These are phyloP conservation scores for Sebastes vulpes DNA, from an alignment of 2,797 vertebrate species.

Conservation along the genomic window DNA sequence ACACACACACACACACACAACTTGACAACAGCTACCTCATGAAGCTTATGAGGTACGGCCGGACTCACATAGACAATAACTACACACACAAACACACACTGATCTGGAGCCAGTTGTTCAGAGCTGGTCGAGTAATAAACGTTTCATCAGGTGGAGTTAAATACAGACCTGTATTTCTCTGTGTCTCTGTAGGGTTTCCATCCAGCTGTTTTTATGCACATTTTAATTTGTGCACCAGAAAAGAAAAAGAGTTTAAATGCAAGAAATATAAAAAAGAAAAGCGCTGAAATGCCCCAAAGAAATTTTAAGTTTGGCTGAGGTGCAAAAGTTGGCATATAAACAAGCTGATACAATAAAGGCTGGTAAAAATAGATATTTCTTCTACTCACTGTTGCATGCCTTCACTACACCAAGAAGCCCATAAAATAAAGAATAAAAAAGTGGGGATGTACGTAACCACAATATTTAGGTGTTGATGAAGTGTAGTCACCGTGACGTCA, in stretches of 20 bases:
- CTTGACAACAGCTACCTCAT: background rate
- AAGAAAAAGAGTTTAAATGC: background rate
- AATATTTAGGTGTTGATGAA: too few species aligned
- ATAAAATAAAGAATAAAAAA: background rate
- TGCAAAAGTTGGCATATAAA: background rate
- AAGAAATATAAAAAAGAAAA: background rate
- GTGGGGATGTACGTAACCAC: background rate
- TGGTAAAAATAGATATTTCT: background rate
- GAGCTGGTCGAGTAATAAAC: slow-evolving; percentile 19
- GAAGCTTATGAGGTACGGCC: background rate
- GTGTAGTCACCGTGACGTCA: too few species aligned
- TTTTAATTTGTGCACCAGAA: background rate
- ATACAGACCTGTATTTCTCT: background rate
- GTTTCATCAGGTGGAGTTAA: slow-evolving; percentile 28
- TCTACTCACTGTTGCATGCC: background rate
- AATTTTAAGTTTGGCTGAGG: background rate
- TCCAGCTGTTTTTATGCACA: slow-evolving; percentile 1
- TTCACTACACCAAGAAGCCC: background rate
- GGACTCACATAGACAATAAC: background rate
- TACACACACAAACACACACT: background rate
- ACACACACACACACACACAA: background rate
- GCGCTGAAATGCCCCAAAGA: background rate
- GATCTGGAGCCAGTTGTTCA: background rate
- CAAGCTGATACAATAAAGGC: background rate
- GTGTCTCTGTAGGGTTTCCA: background rate